These are phyloP conservation scores for Xyrauchen texanus DNA, from an alignment of 2,113 vertebrate species.

Conservation along the genomic window DNA sequence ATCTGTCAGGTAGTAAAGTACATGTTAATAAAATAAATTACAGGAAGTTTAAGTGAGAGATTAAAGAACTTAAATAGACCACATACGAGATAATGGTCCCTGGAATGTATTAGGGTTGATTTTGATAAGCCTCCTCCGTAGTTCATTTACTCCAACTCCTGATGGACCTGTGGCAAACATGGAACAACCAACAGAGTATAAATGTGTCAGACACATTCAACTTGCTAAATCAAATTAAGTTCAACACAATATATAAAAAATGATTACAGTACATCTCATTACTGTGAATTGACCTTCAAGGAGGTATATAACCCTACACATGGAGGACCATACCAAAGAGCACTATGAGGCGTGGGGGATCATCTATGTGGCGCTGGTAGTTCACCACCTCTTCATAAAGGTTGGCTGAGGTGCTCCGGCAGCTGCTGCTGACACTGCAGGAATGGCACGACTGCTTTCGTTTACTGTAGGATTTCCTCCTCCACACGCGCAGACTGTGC, in stretches of 20 bases:
- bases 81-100: slow-evolving; percentile 87
- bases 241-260: too few species aligned
- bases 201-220: not conserved
- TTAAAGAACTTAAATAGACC: not conserved
- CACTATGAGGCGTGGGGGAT: slow-evolving; percentile 81
- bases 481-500: slow-evolving; percentile 85
- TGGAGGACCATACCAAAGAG: slow-evolving; percentile 80
- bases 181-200: not conserved
- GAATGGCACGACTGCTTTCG: slow-evolving; percentile 63
- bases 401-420: slow-evolving; percentile 55
- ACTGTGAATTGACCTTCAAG: too few species aligned
- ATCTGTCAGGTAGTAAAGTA: too few species aligned
- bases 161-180: slow-evolving; percentile 77
- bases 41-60: too few species aligned
- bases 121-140: slow-evolving; percentile 82
- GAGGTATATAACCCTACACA: not conserved
- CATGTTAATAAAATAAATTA: too few species aligned
- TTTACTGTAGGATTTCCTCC: slow-evolving; percentile 64
- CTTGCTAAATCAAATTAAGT: too few species aligned
- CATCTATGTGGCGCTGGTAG: slow-evolving; percentile 80
- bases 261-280: too few species aligned
- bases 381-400: slow-evolving; percentile 86
- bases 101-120: slow-evolving; percentile 81
- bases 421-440: slow-evolving; percentile 50
- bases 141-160: slow-evolving; percentile 90